Base-by-base conservation (phyloP, 2,888 invertebrate species). In the Hydrotaea cyrtoneurina region DNA sequence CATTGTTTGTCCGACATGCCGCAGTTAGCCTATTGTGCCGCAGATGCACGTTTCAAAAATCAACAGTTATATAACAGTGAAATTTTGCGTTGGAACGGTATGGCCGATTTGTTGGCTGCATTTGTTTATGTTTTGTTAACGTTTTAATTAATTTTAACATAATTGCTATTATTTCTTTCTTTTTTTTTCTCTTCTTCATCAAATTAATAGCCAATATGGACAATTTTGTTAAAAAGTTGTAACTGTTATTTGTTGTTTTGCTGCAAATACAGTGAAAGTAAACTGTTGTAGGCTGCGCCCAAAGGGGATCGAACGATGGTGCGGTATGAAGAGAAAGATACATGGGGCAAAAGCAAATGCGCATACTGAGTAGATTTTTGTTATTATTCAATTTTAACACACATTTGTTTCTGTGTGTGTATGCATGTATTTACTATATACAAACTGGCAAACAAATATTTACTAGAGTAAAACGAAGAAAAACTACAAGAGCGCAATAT, bases 31-130 rank as follows among this genome's bases (percentile, higher is more conserved):
- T 31, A 15, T 50, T n/a, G 50, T 43, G 43, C 10, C 31, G 31
- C 3, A 31, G 2, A 23, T 11, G 26, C 2, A 26, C 59, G 26
- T 23, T 59, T 23, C 26, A 23, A 59, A n/a, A 11, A 15, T 15
- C 39, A 64, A 69, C 69, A 15, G 69, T 69, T 69, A 69, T 69
- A 46, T 43, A 69, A 69, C 69, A 43, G 69, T 69, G 39, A 69
- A 69, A 46, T 69, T 69, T n/a, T 46, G 46, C 69, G 69, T 23
- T 62, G n/a, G 31, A 31, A 31, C 8, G 62, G 23, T 13, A 11
- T 23, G 17, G n/a, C 62, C 2, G n/a, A 62, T 23, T 31, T 62
- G 31, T 31, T 23, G 31, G 62, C 2, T 26, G 39, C 66, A 36
- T 62, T 31, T 31, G 31, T 69, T 69, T 43, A 23, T 46, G 43